Percentiles rank a stretch among this genome's conserved stretches.
Evolutionary conservation across 2,113 vertebrate species (phyloP).

Genomic region (Danio rerio): DNA sequence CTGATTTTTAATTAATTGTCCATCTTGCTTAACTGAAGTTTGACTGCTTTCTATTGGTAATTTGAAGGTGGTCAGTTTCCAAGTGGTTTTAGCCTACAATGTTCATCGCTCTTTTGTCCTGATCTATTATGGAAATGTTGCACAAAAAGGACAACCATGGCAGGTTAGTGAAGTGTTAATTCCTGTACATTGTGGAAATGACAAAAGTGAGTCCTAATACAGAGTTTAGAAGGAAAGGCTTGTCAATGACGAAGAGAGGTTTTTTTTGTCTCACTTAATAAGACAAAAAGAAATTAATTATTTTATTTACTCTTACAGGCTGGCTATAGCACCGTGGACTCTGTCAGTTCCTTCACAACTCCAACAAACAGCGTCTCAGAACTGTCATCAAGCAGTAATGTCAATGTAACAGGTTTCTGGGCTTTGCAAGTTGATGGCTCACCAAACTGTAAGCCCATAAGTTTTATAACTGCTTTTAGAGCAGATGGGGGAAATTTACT

Average conservation of each 20-base stretch:
- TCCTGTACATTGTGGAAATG: not conserved
- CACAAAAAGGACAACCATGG: not conserved
- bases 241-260: rapidly evolving
- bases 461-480: not conserved
- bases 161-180: not conserved
- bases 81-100: slow-evolving; percentile 20
- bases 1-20: not conserved
- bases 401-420: not conserved
- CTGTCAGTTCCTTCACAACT: not conserved
- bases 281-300: not conserved
- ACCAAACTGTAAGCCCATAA: not conserved
- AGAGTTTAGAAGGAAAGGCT: not conserved
- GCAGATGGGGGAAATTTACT: not conserved
- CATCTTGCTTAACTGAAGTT: not conserved
- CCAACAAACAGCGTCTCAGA: not conserved
- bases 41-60: not conserved
- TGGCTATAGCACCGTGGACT: not conserved
- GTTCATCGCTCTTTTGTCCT: slow-evolving; percentile 11
- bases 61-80: slow-evolving; percentile 18
- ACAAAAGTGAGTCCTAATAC: not conserved
- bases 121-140: not conserved
- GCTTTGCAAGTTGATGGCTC: not conserved
- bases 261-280: too few species aligned
- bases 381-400: not conserved
- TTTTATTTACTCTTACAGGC: not conserved